A percentile compares a stretch with the other conserved stretches of the same genome.
These are phyloP conservation scores for Cactoblastis cactorum DNA, from an alignment of 2,888 invertebrate genomes.

Conservation along the genomic window DNA sequence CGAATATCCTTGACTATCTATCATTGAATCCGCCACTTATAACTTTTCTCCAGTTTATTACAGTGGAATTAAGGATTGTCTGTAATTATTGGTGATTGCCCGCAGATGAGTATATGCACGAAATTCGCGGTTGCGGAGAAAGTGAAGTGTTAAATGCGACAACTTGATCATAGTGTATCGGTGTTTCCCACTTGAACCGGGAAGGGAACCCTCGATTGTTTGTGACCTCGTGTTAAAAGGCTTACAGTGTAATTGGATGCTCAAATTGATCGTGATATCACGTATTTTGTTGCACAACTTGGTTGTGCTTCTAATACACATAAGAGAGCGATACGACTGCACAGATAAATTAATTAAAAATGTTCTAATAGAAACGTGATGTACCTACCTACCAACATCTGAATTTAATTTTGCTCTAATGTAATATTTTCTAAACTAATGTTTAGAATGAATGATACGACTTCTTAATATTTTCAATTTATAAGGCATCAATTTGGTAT, in stretches of 20 bases:
- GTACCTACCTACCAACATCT: too few relatives aligned
- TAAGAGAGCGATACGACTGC: not conserved
- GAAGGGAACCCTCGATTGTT: constrained; percentile 49
- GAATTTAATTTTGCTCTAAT: too few relatives aligned
- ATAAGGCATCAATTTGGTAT: too few relatives aligned
- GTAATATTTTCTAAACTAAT: too few relatives aligned
- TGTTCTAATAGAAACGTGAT: too few relatives aligned
- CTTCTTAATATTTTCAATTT: too few relatives aligned
- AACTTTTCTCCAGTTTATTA: constrained; percentile 62
- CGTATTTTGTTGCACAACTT: constrained; percentile 1
- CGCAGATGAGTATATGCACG: constrained; percentile 76
- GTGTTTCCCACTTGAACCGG: constrained; percentile 49
- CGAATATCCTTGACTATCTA: constrained; percentile 54
- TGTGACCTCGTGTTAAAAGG: constrained; percentile 44
- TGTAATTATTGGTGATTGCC: constrained; percentile 67
- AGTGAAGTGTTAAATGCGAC: constrained; percentile 74
- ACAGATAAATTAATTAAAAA: not conserved
- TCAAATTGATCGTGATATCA: constrained; percentile 33
- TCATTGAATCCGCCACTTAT: constrained; percentile 45
- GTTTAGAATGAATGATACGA: too few relatives aligned
- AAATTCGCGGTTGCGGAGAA: constrained; percentile 73
- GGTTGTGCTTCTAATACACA: constrained; percentile 11
- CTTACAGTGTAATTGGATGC: constrained; percentile 42
- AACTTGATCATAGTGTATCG: constrained; percentile 66
- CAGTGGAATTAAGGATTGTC: constrained; percentile 42